A percentile compares a stretch with the other conserved stretches of the same genome.
phyloP scores from a whole-genome alignment of 2,888 invertebrate species.

The Oegoconia quadripuncta region DNA sequence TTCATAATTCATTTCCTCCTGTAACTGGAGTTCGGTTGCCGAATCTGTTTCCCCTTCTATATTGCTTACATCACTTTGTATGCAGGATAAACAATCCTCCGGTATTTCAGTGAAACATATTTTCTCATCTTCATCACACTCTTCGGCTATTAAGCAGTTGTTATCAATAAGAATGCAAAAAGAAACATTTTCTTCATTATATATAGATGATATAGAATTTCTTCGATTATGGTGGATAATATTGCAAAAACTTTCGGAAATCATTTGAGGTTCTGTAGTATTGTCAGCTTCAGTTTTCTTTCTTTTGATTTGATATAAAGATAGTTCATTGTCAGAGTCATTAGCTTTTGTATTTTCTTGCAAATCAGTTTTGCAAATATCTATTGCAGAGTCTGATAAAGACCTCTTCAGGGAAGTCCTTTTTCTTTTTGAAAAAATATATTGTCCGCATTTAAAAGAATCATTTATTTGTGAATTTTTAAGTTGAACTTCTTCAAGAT shows the following conservation, averaged over 20 bases:
- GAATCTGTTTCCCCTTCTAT: constrained; percentile 17
- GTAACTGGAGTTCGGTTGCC: constrained; percentile 15
- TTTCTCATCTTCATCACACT: constrained; percentile 47
- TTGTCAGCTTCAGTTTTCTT: constrained; percentile 38
- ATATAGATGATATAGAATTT: constrained; percentile 61
- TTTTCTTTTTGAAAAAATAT: constrained; percentile 16
- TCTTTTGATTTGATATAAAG: constrained; percentile 42
- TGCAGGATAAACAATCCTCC: constrained; percentile 37
- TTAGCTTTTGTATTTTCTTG: constrained; percentile 21
- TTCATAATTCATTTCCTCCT: constrained; percentile 25
- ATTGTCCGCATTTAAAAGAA: constrained; percentile 1
- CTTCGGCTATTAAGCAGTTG: constrained; percentile 58
- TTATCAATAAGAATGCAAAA: constrained; percentile 68
- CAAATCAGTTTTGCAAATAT: constrained; percentile 24
- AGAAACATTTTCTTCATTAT: constrained; percentile 59
- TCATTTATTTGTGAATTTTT: not conserved
- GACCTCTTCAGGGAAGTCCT: constrained; percentile 56
- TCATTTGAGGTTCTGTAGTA: constrained; percentile 32
- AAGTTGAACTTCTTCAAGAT: no score
- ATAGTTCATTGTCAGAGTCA: constrained; percentile 25
- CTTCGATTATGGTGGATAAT: constrained; percentile 55
- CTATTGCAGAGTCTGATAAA: constrained; percentile 60
- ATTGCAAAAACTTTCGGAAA: constrained; percentile 42
- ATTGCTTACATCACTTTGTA: constrained; percentile 23
- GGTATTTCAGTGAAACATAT: constrained; percentile 50